Base-by-base conservation (phyloP, 1,140 invertebrate genomes). In the Tachypleus tridentatus region DNA sequence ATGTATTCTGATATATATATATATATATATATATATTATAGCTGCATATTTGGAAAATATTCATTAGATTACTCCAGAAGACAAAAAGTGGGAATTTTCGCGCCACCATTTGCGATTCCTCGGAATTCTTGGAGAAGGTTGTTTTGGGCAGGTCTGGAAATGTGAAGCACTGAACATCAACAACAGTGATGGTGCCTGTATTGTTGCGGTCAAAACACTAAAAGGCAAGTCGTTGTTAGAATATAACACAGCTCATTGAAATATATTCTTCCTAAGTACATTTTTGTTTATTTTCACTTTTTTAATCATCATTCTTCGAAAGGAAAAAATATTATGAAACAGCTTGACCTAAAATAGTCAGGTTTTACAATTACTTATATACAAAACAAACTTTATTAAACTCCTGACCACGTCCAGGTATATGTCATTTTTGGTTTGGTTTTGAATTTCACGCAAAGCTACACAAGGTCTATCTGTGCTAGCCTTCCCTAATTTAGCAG, bases 141-240 rank as follows among this genome's bases (percentile, higher is more conserved):
- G 91, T 68, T 95, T 94, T 69, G 92, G 91, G 0, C 92, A 95
- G 79, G 91, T 97, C 0, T 84, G 92, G 74, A 94, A 93, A 80
- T 93, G 88, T 1, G 52, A 82, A 81, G 77, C 77, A 10, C 73
- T 75, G 59, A 88, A 60, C 29, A 58, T 66, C 4, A 10, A 11
- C 29, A 49, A 29, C 5, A 49, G 4, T 8, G 64, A 62, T 0
- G 60, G 58, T 8, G 51, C 53, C 29, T 49, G 5, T n/a, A 51
- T 67, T 4, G 69, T 70, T n/a, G 69, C 69, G 8, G 69, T 70
- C 4, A 70, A 70, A 48, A 70, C 63, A n/a, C 58, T 70, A 4
- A 70, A 70, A 65, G 62, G 66, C 67, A 52, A 58, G 3, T 59
- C 51, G n/a, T 51, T 50, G 8, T 48, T 57, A 2, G 29, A 29